phyloP scores from a whole-genome alignment of 2,113 vertebrate genomes.

The Sminthopsis crassicaudata region DNA sequence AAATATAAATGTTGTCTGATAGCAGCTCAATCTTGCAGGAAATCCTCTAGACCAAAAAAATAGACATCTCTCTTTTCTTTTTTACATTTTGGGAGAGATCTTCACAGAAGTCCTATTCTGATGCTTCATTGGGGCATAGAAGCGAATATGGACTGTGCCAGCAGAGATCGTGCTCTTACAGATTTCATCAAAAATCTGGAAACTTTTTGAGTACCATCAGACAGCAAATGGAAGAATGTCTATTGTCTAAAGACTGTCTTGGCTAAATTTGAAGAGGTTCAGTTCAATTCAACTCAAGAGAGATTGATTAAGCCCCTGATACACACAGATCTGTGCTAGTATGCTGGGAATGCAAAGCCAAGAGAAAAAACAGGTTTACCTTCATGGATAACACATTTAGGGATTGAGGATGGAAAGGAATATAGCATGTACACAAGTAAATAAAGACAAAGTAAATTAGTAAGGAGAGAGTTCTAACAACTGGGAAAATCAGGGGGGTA shows the following conservation, averaged over 20 bases:
- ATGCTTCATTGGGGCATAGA: neutral
- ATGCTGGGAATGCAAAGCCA: neutral
- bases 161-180: neutral
- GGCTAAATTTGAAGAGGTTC: neutral
- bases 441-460: neutral
- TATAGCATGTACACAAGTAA: neutral
- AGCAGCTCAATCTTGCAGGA: conserved; percentile 35
- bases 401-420: neutral
- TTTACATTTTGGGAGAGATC: neutral
- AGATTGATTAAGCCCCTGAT: neutral
- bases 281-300: neutral
- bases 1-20: conserved; percentile 71
- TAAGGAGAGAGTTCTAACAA: neutral
- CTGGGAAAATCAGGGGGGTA: neutral
- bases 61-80: conserved; percentile 30
- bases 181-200: neutral
- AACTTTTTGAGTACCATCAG: neutral
- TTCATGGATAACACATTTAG: neutral
- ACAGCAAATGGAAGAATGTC: neutral
- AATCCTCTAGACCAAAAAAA: conserved; percentile 40
- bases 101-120: neutral
- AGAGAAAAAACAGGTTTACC: neutral
- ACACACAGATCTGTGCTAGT: neutral
- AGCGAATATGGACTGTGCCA: neutral
- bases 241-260: neutral